Percentiles rank a stretch among this genome's conserved stretches.
Conservation (phyloP, 2,797 vertebrate species). For the Poecilia wingei region DNA sequence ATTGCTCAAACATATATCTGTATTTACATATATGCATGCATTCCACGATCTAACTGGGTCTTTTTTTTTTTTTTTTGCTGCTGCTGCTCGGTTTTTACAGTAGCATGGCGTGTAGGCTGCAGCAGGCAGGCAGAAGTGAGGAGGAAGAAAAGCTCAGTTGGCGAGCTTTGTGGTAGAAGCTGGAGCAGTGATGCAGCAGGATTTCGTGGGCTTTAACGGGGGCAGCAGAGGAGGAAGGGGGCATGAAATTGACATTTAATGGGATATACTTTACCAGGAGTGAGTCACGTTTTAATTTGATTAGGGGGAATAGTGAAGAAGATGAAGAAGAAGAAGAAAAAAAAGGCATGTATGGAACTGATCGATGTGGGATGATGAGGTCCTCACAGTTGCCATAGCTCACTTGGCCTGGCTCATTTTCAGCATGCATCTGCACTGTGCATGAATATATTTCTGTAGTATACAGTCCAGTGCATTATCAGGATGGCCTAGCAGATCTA, state of each 20-base stretch:
- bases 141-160: conserved; percentile 64
- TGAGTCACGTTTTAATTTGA: conserved; percentile 52
- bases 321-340: neutral
- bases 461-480: conserved; percentile 1
- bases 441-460: neutral
- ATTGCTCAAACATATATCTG: neutral
- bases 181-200: conserved; percentile 87
- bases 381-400: conserved; percentile 58
- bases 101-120: conserved; percentile 19
- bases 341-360: conserved; percentile 39
- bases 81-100: conserved; percentile 43
- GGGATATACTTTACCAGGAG: conserved; percentile 44
- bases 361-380: conserved; percentile 61
- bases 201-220: conserved; percentile 76
- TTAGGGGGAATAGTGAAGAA: conserved; percentile 2
- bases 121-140: conserved; percentile 10
- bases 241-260: conserved; percentile 63
- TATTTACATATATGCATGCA: neutral
- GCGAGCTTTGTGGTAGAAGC: conserved; percentile 67
- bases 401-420: conserved; percentile 49
- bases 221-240: conserved; percentile 58
- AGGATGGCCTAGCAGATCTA: conserved; percentile 37
- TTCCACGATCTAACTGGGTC: conserved; percentile 8
- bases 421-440: conserved; percentile 19
- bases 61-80: neutral